Evolutionary conservation across 2,113 vertebrate genomes (phyloP), one percentile per base, ranked within the genome.

Genomic region (Rhinichthys klamathensis): DNA sequence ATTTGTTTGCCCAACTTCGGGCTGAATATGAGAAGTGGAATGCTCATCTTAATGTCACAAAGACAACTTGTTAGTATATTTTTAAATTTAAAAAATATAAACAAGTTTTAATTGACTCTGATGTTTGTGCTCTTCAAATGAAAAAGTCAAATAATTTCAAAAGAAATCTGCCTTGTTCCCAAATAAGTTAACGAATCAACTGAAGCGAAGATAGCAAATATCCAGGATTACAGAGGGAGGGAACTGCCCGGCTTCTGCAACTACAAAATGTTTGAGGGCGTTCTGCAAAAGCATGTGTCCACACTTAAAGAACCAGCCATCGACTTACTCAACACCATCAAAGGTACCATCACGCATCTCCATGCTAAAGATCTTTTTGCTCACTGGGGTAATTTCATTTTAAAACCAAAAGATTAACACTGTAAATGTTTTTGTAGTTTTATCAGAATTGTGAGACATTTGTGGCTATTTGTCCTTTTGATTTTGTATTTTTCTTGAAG

Each of bases 221-320:
- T 76, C 27, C 49, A 25, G 27, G 80, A 67, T 5, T 44, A 85
- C 75, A 86, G 89, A 86, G 86, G 87, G 9, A 30, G 78, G 32
- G 86, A 90, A 56, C 74, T 87, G 10, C 58, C 32, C 1, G 84
- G 87, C 8, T 90, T 89, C 67, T 80, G 51, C 54, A 70, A 86
- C 82, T 89, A 90, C 78, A 80, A 6, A 30, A 60, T 86, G 30
- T 88, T 90, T 86, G 87, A 90, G 56, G 74, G 27, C 23, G n/a
- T 89, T n/a, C 75, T 90, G 25, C 89, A 89, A 21, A 60, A 18
- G 2, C 82, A 87, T 51, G 88, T 90, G 51, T 51, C 65, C 18
- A 12, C 44, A 63, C 86, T 89, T 13, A 81, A 25, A 21, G n/a
- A 15, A 2, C 85, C 88, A 83, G 80, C 86, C 2, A 51, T 78